Evolutionary conservation across 2,797 vertebrate species (phyloP), one percentile per base, ranked within the genome.

Genomic region (Parauchenoglanis ngamensis): DNA sequence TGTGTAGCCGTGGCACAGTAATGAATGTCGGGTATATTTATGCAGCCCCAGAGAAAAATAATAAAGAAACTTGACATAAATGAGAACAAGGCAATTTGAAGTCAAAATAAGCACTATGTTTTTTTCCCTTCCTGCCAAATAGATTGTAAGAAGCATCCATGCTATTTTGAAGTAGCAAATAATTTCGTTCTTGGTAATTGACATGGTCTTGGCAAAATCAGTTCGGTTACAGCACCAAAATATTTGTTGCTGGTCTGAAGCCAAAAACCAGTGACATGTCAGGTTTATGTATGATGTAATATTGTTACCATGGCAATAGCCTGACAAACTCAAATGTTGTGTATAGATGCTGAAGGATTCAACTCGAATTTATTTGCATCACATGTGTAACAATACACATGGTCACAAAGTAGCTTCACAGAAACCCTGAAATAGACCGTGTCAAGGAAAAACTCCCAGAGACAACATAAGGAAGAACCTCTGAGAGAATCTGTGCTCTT

Each of bases 31-130:
- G 49, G 23, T 11, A 54, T 44, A 67, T 77, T 82, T 77, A 67
- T 54, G 70, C 80, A 83, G 86, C 81, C 35, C 72, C 82, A 40
- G 11, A 35, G 63, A 84, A 56, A 59, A 70, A 52, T 35, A 84
- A 76, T 83, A 73, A 82, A 67, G 46, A 40, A 59, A 25, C 52
- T 40, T 63, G n/a, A 65, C 86, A 87, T 65, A 70, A 87, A 23
- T 59, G 63, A 78, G 10, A 63, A 79, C 57, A 83, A 70, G 82
- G 49, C 40, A 79, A 87, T 79, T 70, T 56, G n/a, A 59, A 35
- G 31, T 57, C 57, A 84, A 87, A 84, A 87, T 87, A 82, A 67
- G 72, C 72, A 82, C 11, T 4, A n/a, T 8, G 54, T 46, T 54
- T 54, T 73, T 49, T 52, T 76, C n/a, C 2, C 35, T 78, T n/a